Base-by-base conservation (phyloP, 2,113 vertebrate species). In the Plotosus lineatus region DNA sequence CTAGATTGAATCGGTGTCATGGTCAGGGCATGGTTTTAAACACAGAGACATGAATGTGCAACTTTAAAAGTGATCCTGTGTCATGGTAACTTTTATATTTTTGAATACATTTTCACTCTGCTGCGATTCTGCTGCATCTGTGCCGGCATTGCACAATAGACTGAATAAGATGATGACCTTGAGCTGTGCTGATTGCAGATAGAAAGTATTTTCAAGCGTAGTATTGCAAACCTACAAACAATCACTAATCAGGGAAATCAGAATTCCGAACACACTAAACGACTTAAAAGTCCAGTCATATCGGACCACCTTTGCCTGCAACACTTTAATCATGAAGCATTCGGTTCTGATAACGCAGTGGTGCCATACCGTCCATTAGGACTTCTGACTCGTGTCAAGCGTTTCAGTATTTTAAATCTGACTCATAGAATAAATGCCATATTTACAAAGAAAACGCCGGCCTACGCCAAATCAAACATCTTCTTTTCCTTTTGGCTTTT, bases 181-280 rank as follows among this genome's bases (percentile, higher is more conserved):
- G 58, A 66, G 58, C 61, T 65, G 38, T 56, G 80, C 58, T 66
- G 72, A 75, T 61, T 66, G 72, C 60, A 44, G 46, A 68, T 23
- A 72, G 36, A 75, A 75, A 65, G 9, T 65, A 6, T 5, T 44
- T 66, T 75, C 55, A 3, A 81, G 58, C 44, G 33, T 42, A 40
- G 42, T 11, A 31, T n/a, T 53, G 46, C 36, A 71, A 73, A 63
- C 38, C n/a, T 6, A 17, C 61, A 69, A 69, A 69, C 42, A 31
- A 50, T 19, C 26, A 19, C 23, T 31, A 53, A 53, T 40, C 48
- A 53, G n/a, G 14, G 21, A 53, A 4, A 17, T 9, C 33, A 28
- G 55, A 10, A n/a, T 78, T 78, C 53, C 31, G 38, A 36, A 53
- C 48, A 31, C n/a, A 38, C 23, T 28, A 21, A 53, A 68, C 6